Conservation (phyloP, 1,140 invertebrate species). For the Lethrus apterus region DNA sequence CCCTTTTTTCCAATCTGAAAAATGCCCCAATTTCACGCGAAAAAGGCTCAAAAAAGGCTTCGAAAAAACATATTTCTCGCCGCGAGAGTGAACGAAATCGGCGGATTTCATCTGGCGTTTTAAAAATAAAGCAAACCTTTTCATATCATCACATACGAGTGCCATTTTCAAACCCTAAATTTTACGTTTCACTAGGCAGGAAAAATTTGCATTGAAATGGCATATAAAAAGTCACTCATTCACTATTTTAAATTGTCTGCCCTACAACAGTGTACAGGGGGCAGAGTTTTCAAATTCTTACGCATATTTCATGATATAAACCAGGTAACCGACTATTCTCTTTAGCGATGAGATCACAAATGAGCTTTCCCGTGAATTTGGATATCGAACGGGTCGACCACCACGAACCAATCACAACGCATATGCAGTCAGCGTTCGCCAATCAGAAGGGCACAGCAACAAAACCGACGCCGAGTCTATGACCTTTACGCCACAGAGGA, state of each 20-base stretch:
- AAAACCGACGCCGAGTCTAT: no score
- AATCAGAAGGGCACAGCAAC: no score
- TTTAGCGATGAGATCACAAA: constrained; percentile 41
- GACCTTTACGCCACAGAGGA: no score
- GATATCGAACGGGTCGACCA: constrained; percentile 23
- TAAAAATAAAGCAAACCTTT: constrained; percentile 42
- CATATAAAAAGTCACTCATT: constrained; percentile 40
- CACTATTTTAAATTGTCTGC: constrained; percentile 35
- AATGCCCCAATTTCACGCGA: no score
- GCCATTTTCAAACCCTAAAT: constrained; percentile 36
- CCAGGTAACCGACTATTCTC: constrained; percentile 35
- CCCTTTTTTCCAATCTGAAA: neutral
- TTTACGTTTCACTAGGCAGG: constrained; percentile 38
- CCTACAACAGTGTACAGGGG: constrained; percentile 31
- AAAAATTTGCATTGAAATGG: constrained; percentile 37
- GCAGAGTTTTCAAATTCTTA: constrained; percentile 26
- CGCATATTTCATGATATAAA: constrained; percentile 23
- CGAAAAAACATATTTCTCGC: constrained; percentile 27
- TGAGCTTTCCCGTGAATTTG: constrained; percentile 29
- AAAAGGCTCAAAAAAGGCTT: no score
- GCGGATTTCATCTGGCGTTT: no score
- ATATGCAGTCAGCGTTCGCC: constrained; percentile 4
- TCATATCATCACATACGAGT: constrained; percentile 39
- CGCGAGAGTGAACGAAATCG: no score
- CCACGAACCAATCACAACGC: constrained; percentile 15